Base-by-base conservation (phyloP, 2,888 invertebrate species). In the Coelogynopora nodosa region DNA sequence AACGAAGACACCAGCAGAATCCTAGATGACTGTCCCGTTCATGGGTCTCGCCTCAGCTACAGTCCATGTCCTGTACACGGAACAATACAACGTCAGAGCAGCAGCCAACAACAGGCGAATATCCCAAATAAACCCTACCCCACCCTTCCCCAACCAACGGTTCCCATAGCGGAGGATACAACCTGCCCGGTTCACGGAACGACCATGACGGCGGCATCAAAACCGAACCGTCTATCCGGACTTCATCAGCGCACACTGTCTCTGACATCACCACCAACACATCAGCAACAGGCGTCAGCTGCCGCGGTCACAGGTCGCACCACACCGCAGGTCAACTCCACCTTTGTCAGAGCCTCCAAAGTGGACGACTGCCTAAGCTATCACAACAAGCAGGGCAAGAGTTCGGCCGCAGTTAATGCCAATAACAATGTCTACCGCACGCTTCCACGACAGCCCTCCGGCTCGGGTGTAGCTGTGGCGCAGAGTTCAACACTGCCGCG, bases 1-100 rank as follows among this genome's bases (percentile, higher is more conserved):
- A 27, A 85, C 27, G 74, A 85, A 28, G 27, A 74, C 2, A 31
- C 31, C 23, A 23, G 23, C 29, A n/a, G 31, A 5, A 31, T 67
- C 18, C 67, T 26, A 26, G 84, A 67, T 0, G 74, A 85, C 74
- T 85, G 85, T 85, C 85, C 85, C 0, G 85, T 85, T n/a, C 85
- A 85, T 82, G 85, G 85, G 2, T 85, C 85, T 0, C 0, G 85
- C 0, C 10, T 82, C 82, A 30, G 13, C 30, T 82, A 82, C 82
- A 30, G 82, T 28, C 85, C 85, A 13, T 85, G 85, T 84, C 85
- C 85, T 26, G 85, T 85, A 13, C 85, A 85, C 28, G 82, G 82
- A 29, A 30, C 30, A 10, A 5, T 30, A 13, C 82, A 82, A 28
- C 10, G 30, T 5, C 30, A 30, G 13, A n/a, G n/a, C n/a, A n/a